phyloP scores from a whole-genome alignment of 2,797 vertebrate species.

The Pygocentrus nattereri region DNA sequence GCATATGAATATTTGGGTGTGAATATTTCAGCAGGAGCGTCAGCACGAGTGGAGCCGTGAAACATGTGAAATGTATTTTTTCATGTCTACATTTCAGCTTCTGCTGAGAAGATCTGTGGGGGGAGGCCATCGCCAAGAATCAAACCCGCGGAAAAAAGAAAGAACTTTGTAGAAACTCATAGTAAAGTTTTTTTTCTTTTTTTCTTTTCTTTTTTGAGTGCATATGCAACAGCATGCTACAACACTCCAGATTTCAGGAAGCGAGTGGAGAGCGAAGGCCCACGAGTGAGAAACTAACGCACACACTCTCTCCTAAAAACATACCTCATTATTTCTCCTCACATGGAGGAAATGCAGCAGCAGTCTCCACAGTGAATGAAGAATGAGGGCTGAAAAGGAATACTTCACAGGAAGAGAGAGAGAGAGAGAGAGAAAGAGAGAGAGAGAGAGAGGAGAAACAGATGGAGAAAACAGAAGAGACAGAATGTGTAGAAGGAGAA shows the following conservation, averaged over 20 bases:
- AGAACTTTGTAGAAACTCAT: constrained; percentile 16
- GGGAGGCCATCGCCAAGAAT: constrained; percentile 11
- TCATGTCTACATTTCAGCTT: constrained; percentile 44
- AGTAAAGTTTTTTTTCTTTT: not conserved
- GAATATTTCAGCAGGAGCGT: constrained; percentile 44
- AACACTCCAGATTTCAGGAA: constrained; percentile 32
- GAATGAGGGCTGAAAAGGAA: constrained; percentile 4
- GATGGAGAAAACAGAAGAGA: not conserved
- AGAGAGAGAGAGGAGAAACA: not conserved
- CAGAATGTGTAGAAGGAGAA: not conserved
- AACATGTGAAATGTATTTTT: not conserved
- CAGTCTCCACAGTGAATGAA: not conserved
- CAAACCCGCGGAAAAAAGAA: constrained; percentile 8
- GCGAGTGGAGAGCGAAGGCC: constrained; percentile 1
- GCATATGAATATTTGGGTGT: constrained; percentile 36
- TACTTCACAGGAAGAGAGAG: not conserved
- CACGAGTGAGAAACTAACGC: not conserved
- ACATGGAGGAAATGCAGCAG: not conserved
- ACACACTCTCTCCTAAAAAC: constrained; percentile 31
- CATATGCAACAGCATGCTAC: not conserved
- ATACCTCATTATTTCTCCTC: constrained; percentile 40
- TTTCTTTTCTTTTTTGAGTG: not conserved
- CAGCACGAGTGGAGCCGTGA: not conserved
- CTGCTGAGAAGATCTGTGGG: constrained; percentile 18
- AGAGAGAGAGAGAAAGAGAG: not conserved